phyloP scores from a whole-genome alignment of 2,113 vertebrate species.

The Podocnemis expansa region DNA sequence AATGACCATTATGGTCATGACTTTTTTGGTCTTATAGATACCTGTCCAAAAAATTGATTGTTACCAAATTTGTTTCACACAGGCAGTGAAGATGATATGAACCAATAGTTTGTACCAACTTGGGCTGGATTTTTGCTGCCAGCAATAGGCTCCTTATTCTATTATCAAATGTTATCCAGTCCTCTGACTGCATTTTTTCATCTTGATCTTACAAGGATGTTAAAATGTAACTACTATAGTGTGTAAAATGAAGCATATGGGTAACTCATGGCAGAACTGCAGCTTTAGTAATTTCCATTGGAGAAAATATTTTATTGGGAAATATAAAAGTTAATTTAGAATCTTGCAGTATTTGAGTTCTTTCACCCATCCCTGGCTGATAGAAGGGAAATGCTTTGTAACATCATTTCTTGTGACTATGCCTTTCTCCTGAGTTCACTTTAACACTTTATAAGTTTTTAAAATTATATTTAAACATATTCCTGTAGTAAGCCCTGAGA shows the following conservation, averaged over 20 bases:
- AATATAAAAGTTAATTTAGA: neutral
- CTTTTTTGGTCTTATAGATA: neutral
- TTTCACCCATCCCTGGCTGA: neutral
- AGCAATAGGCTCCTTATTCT: neutral
- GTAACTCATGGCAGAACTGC: neutral
- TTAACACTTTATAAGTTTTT: neutral
- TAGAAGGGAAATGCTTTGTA: neutral
- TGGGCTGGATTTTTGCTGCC: too few species aligned
- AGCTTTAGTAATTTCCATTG: neutral
- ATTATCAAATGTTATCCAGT: neutral
- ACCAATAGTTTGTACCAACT: neutral
- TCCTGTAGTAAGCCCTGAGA: slow-evolving; percentile 1
- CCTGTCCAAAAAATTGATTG: neutral
- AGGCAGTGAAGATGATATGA: neutral
- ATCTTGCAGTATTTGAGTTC: neutral
- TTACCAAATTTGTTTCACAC: neutral
- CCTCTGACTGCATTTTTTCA: neutral
- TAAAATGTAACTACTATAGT: neutral
- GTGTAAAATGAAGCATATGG: neutral
- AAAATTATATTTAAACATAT: neutral
- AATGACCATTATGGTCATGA: neutral
- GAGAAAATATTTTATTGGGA: neutral
- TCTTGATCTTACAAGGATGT: neutral
- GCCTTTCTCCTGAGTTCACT: neutral
- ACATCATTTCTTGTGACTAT: neutral